Conservation (phyloP, 2,113 vertebrate genomes). For the Carlito syrichta region DNA sequence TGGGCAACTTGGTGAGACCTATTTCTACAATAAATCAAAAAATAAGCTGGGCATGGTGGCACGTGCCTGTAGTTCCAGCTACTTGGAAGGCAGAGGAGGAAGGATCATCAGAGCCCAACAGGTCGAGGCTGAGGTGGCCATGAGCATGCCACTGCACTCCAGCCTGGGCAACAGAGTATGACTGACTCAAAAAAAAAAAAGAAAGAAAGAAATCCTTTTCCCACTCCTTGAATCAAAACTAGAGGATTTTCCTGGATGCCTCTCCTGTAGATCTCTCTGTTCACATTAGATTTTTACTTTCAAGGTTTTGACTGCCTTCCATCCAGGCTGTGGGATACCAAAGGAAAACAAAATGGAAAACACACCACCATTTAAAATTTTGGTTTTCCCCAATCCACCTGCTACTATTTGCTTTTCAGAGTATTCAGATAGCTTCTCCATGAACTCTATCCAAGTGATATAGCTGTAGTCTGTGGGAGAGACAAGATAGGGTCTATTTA, state of each 20-base stretch:
- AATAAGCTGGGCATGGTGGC: too few species aligned
- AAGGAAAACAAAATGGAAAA: background rate
- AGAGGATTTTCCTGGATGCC: background rate
- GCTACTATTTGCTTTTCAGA: background rate
- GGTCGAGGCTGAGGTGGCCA: too few species aligned
- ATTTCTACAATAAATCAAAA: too few species aligned
- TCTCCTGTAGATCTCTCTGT: background rate
- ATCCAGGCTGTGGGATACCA: background rate
- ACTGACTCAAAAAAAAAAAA: too few species aligned
- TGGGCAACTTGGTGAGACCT: too few species aligned
- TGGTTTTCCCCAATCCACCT: background rate
- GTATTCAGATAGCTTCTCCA: background rate
- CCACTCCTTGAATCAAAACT: background rate
- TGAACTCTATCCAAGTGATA: background rate
- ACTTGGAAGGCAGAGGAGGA: too few species aligned
- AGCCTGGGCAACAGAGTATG: too few species aligned
- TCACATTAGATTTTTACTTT: background rate
- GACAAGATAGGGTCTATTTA: background rate
- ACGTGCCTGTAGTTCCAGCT: too few species aligned
- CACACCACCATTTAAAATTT: background rate
- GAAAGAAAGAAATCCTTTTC: background rate
- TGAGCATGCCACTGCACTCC: too few species aligned
- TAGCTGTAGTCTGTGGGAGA: background rate
- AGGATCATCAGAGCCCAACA: too few species aligned
- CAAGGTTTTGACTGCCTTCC: background rate